Conservation (phyloP, 2,797 vertebrate genomes). For the Eremophila alpestris region DNA sequence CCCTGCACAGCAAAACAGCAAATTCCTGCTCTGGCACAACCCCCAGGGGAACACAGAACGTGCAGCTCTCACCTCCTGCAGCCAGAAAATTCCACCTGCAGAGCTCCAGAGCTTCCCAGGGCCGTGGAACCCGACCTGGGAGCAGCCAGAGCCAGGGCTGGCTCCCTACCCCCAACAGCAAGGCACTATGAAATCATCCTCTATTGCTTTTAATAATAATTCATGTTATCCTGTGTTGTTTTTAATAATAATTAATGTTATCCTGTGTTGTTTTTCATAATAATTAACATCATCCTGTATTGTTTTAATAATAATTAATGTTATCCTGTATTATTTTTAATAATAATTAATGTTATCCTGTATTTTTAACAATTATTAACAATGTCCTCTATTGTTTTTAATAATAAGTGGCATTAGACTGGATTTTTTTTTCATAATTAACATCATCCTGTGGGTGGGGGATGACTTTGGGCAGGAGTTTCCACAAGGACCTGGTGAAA, state of each 20-base stretch:
- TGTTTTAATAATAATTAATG: background rate
- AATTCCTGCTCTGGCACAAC: background rate
- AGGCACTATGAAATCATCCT: background rate
- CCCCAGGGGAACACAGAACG: accelerated
- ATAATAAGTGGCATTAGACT: no score
- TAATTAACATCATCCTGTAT: no score
- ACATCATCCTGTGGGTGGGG: background rate
- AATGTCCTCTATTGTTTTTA: no score
- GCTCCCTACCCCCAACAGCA: background rate
- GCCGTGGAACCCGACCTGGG: accelerated
- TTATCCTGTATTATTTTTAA: background rate
- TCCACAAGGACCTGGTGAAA: background rate
- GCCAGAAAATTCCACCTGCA: accelerated
- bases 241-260: background rate
- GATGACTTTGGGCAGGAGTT: background rate
- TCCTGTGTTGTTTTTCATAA: background rate
- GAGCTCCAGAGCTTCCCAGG: background rate
- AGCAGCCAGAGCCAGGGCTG: background rate
- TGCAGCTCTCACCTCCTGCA: no score
- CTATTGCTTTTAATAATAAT: background rate
- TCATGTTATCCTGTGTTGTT: background rate
- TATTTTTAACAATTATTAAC: background rate
- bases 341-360: background rate
- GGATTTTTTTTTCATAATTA: no score
- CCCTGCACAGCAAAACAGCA: background rate